These are phyloP conservation scores for Gisinianus flammeolus DNA, from an alignment of 2,888 invertebrate species.

Conservation along the genomic window DNA sequence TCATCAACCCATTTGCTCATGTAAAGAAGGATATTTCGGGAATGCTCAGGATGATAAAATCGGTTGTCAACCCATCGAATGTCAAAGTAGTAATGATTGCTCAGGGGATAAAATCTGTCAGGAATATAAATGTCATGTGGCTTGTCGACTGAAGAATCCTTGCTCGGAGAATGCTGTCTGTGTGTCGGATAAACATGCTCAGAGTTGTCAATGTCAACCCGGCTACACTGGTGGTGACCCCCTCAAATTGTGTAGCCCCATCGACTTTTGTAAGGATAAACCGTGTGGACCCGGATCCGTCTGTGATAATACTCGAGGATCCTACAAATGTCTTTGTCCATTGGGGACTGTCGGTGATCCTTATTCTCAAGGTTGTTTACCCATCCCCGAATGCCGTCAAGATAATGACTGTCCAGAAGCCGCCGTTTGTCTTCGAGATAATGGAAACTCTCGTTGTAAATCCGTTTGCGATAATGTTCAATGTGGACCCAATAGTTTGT, in stretches of 20 bases:
- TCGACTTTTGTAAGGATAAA: conserved; percentile 78
- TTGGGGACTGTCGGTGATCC: conserved; percentile 82
- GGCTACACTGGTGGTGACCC: conserved; percentile 81
- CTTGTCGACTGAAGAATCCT: conserved; percentile 80
- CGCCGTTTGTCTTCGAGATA: conserved; percentile 76
- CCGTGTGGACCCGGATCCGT: conserved; percentile 81
- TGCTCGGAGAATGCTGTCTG: conserved; percentile 86
- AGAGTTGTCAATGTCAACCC: conserved; percentile 82
- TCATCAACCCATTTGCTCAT: conserved; percentile 78
- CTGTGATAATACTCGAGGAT: conserved; percentile 78
- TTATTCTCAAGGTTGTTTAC: conserved; percentile 75
- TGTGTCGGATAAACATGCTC: conserved; percentile 80
- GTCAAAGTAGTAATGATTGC: conserved; percentile 74
- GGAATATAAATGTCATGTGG: conserved; percentile 81
- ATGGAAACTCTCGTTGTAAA: conserved; percentile 79
- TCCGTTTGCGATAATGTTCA: conserved; percentile 78
- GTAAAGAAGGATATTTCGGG: conserved; percentile 79
- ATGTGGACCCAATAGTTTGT: conserved; percentile 86
- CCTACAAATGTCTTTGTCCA: conserved; percentile 80
- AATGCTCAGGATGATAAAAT: conserved; percentile 74
- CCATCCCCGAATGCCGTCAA: conserved; percentile 79
- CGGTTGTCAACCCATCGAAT: conserved; percentile 82
- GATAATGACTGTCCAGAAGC: conserved; percentile 81
- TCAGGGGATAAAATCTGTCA: conserved; percentile 83
- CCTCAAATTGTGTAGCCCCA: conserved; percentile 71